These are phyloP conservation scores for Carollia perspicillata DNA, from an alignment of 2,113 vertebrate genomes.

Conservation along the genomic window DNA sequence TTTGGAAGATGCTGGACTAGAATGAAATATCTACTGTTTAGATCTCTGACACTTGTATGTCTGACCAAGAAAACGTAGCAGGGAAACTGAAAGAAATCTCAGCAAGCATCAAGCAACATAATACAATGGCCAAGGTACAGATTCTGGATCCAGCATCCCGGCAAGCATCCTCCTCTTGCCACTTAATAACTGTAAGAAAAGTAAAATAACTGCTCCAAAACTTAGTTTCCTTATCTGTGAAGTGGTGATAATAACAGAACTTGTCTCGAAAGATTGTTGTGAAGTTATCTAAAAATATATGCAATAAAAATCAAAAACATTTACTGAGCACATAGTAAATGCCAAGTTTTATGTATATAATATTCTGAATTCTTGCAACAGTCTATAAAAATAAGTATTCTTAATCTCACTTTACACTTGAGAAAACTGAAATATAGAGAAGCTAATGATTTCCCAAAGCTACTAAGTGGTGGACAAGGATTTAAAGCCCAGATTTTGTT, in stretches of 20 bases:
- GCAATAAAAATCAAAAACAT: neutral
- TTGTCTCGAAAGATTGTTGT: neutral
- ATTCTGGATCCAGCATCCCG: neutral
- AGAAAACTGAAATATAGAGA: neutral
- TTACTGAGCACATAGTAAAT: neutral
- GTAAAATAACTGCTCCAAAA: neutral
- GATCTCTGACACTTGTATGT: slow-evolving; percentile 1
- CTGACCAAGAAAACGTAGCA: neutral
- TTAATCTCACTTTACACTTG: slow-evolving; percentile 19
- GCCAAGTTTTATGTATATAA: neutral
- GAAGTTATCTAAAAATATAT: neutral
- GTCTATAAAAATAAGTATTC: neutral
- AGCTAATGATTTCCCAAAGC: neutral
- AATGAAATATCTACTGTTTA: neutral
- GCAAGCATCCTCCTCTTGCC: neutral
- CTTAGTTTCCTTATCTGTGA: slow-evolving; percentile 17
- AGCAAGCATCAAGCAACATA: neutral
- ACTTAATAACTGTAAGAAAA: neutral
- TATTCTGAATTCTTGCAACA: neutral
- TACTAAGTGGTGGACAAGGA: neutral
- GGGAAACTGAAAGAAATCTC: neutral
- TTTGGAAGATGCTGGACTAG: neutral
- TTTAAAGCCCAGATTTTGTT: neutral
- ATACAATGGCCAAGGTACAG: neutral
- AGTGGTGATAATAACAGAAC: neutral